Evolutionary conservation across 2,888 invertebrate species (phyloP).

Genomic region (Polydrusus cervinus): DNA sequence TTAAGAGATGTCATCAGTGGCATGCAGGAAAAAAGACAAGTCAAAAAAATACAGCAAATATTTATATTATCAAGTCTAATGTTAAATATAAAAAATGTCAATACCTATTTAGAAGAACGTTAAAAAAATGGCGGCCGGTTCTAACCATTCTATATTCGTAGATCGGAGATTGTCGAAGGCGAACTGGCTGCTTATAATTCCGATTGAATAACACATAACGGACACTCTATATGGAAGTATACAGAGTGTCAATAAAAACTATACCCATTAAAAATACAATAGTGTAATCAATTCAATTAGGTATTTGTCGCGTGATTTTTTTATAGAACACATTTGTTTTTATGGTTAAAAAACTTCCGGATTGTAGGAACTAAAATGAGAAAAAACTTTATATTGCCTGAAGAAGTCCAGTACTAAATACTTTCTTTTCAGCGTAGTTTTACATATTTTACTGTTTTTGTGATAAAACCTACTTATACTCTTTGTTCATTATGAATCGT

Average conservation of each 20-base stretch:
- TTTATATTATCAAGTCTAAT: too few species aligned
- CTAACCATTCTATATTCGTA: not conserved
- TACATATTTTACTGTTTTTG: too few species aligned
- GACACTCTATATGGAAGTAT: slow-evolving; percentile 2
- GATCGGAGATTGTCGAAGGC: slow-evolving; percentile 23
- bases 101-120: slow-evolving; percentile 13
- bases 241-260: not conserved
- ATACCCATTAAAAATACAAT: not conserved
- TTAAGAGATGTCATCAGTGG: too few species aligned
- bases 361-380: too few species aligned
- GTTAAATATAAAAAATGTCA: not conserved
- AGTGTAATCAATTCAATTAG: not conserved
- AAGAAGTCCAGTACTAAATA: too few species aligned
- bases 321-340: too few species aligned
- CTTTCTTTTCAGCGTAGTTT: too few species aligned
- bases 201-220: slow-evolving; percentile 16
- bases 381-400: too few species aligned
- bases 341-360: too few species aligned
- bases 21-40: too few species aligned
- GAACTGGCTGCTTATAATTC: slow-evolving; percentile 24
- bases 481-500: not conserved
- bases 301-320: not conserved
- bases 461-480: not conserved
- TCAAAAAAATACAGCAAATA: too few species aligned
- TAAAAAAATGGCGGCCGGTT: slow-evolving; percentile 5